Conservation (phyloP, 2,113 vertebrate genomes). For the Pteruthius melanotis region DNA sequence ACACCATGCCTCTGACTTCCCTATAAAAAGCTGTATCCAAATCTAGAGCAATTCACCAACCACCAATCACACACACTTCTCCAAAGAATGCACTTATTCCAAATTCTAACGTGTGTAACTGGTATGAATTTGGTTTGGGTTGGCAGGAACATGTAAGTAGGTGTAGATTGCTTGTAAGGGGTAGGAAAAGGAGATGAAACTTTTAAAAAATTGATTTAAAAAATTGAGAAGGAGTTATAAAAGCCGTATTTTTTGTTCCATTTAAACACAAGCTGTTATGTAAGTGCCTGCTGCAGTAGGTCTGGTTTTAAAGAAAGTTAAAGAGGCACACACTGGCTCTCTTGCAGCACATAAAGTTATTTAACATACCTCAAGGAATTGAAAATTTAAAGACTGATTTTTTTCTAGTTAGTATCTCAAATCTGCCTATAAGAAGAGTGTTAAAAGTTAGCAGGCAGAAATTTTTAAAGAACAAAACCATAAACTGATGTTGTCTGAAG, state of each 20-base stretch:
- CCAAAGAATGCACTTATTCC: neutral
- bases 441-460: neutral
- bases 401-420: neutral
- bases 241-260: neutral
- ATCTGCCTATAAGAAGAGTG: neutral
- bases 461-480: neutral
- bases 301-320: neutral
- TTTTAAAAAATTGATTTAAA: neutral
- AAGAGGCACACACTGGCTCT: neutral
- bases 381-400: neutral
- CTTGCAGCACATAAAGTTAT: neutral
- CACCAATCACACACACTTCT: neutral
- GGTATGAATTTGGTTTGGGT: neutral
- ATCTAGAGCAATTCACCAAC: neutral
- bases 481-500: neutral
- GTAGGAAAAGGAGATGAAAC: neutral
- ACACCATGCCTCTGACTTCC: neutral
- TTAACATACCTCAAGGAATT: neutral
- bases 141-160: neutral
- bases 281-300: neutral
- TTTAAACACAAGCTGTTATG: neutral
- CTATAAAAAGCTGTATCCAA: neutral
- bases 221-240: neutral
- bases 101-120: neutral
- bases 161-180: neutral